Evolutionary conservation across 2,113 vertebrate species (phyloP).

Genomic region (Oncorhynchus masou): DNA sequence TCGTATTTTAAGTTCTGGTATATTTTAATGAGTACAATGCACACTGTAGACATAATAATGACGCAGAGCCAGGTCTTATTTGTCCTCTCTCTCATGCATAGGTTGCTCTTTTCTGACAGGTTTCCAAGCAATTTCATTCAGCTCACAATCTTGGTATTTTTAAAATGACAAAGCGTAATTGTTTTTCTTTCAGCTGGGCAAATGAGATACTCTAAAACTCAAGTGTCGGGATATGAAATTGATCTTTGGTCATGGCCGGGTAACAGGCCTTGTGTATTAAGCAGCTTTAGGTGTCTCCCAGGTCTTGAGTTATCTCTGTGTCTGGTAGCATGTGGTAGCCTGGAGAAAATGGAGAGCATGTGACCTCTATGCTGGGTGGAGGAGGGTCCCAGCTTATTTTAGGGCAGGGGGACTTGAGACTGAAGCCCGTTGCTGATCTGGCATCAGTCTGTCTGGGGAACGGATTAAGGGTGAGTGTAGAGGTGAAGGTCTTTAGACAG

Average conservation of each 20-base stretch:
- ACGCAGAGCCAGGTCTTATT: slow-evolving; percentile 12
- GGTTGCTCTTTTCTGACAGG: slow-evolving; percentile 19
- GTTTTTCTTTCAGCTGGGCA: slow-evolving; percentile 44
- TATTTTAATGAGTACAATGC: slow-evolving; percentile 33
- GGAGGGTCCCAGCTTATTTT: slow-evolving; percentile 1
- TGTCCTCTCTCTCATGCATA: slow-evolving; percentile 15
- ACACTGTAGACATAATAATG: slow-evolving; percentile 29
- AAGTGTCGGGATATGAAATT: slow-evolving; percentile 55
- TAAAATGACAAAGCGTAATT: slow-evolving; percentile 10
- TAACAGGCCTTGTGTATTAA: slow-evolving; percentile 21
- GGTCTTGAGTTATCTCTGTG: slow-evolving; percentile 14
- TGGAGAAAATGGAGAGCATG: not conserved
- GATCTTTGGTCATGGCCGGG: slow-evolving; percentile 13
- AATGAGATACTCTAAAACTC: slow-evolving; percentile 28
- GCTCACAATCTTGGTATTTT: slow-evolving; percentile 36
- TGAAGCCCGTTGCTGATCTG: slow-evolving; percentile 57
- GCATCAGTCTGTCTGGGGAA: slow-evolving; percentile 71
- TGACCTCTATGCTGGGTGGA: not conserved
- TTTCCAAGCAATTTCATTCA: slow-evolving; percentile 37
- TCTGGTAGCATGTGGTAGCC: slow-evolving; percentile 1
- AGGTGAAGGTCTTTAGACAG: slow-evolving; percentile 60
- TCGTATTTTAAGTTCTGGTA: slow-evolving; percentile 20
- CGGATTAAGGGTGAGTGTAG: slow-evolving; percentile 63
- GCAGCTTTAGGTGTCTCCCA: slow-evolving; percentile 20
- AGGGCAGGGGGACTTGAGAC: slow-evolving; percentile 38